Evolutionary conservation across 2,888 invertebrate species (phyloP).

Genomic region (Poecilus cupreus): DNA sequence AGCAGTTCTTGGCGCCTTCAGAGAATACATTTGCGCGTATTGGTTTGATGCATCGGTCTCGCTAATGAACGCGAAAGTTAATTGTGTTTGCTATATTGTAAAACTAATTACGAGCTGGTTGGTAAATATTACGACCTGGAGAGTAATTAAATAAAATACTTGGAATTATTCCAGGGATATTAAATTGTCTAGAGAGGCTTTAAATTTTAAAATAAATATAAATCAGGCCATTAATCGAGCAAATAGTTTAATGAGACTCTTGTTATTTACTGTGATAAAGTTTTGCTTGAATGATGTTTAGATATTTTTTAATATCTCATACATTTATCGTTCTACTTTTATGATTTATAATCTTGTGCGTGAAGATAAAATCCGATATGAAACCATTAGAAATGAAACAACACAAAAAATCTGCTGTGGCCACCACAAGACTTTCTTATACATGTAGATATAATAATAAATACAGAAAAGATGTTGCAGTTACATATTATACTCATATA

Average conservation of each 20-base stretch:
- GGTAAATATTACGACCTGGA: conserved; percentile 2
- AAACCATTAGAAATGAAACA: too few relatives aligned
- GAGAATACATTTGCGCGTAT: neutral
- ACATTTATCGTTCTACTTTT: too few relatives aligned
- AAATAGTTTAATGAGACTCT: neutral
- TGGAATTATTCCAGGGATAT: conserved; percentile 22
- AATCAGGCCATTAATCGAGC: conserved; percentile 1
- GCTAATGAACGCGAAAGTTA: conserved; percentile 19
- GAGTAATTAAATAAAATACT: conserved; percentile 20
- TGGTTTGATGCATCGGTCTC: conserved; percentile 10
- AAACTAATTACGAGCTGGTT: conserved; percentile 5
- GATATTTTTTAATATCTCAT: neutral
- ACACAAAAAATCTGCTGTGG: too few relatives aligned
- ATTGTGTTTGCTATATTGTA: conserved; percentile 17
- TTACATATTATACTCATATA: too few relatives aligned
- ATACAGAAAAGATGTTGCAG: too few relatives aligned
- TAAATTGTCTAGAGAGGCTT: neutral
- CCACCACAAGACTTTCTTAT: too few relatives aligned
- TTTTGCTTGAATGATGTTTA: neutral
- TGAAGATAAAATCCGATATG: too few relatives aligned
- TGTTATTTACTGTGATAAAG: neutral
- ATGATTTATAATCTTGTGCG: too few relatives aligned
- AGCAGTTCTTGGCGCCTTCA: neutral
- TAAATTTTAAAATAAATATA: conserved; percentile 13
- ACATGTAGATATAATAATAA: too few relatives aligned